These are phyloP conservation scores for Mesorhabditis belari DNA, from an alignment of 2,888 invertebrate species.

Conservation along the genomic window DNA sequence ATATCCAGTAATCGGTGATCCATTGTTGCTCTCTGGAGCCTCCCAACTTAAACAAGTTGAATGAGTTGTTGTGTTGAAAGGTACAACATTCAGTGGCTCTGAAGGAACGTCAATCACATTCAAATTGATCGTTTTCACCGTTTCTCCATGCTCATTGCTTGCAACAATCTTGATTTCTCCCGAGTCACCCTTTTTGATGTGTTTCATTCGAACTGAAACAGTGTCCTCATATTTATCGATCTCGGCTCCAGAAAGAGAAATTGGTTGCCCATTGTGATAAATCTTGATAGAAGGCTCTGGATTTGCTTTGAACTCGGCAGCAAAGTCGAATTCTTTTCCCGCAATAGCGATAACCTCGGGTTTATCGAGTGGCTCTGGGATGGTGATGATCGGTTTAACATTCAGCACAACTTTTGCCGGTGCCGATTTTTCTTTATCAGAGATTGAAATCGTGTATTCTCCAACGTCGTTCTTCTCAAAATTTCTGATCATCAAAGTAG, in stretches of 20 bases:
- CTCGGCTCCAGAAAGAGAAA: slow-evolving; percentile 27
- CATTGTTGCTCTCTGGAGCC: slow-evolving; percentile 67
- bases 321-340: slow-evolving; percentile 41
- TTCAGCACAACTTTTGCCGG: slow-evolving; percentile 39
- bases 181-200: slow-evolving; percentile 61
- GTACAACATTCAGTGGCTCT: slow-evolving; percentile 31
- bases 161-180: slow-evolving; percentile 68
- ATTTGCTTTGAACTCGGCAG: slow-evolving; percentile 33
- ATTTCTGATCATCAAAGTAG: slow-evolving; percentile 42
- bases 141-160: slow-evolving; percentile 17
- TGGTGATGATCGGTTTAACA: slow-evolving; percentile 34
- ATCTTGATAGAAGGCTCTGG: slow-evolving; percentile 37
- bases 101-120: slow-evolving; percentile 41
- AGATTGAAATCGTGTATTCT: slow-evolving; percentile 23
- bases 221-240: slow-evolving; percentile 51
- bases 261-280: not conserved
- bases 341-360: slow-evolving; percentile 30
- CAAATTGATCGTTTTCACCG: slow-evolving; percentile 22
- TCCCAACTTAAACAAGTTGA: slow-evolving; percentile 52
- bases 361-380: slow-evolving; percentile 28
- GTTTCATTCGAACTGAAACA: slow-evolving; percentile 62
- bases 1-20: slow-evolving; percentile 55
- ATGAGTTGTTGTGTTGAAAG: slow-evolving; percentile 24
- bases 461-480: slow-evolving; percentile 46
- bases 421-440: slow-evolving; percentile 36